These are phyloP conservation scores for Nicator chloris DNA, from an alignment of 2,113 vertebrate genomes.

Conservation along the genomic window DNA sequence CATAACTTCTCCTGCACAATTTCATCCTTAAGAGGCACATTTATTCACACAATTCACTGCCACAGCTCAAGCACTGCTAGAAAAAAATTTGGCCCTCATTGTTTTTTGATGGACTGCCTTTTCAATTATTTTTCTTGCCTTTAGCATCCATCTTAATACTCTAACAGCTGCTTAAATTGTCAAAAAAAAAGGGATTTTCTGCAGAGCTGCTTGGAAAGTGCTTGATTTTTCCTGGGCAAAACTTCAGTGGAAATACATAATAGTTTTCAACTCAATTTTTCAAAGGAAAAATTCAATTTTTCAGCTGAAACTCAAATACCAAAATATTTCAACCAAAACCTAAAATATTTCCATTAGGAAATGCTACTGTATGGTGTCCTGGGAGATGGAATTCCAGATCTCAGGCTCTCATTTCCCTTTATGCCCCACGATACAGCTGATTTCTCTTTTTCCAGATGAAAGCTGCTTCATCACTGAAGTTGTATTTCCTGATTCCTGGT, in stretches of 20 bases:
- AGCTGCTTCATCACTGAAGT: neutral
- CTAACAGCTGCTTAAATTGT: constrained; percentile 35
- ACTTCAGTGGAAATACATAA: constrained; percentile 43
- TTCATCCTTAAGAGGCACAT: neutral
- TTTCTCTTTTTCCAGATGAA: neutral
- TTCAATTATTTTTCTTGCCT: neutral
- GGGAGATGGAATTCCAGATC: neutral
- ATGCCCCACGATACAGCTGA: neutral
- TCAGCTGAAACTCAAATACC: constrained; percentile 23
- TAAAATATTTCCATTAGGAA: constrained; percentile 38
- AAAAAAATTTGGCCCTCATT: neutral
- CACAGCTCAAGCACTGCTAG: neutral
- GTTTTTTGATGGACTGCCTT: neutral
- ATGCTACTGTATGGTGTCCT: neutral
- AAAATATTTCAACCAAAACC: constrained; percentile 40
- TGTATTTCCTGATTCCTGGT: neutral
- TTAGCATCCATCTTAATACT: neutral
- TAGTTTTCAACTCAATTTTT: constrained; percentile 38
- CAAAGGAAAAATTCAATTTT: constrained; percentile 43
- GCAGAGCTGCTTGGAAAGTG: constrained; percentile 14
- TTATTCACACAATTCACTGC: neutral
- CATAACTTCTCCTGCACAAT: neutral
- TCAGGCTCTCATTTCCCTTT: neutral
- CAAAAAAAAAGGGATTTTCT: neutral
- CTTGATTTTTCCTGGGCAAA: constrained; percentile 52